These are phyloP conservation scores for Crocidura indochinensis DNA, from an alignment of 2,797 vertebrate species.

Conservation along the genomic window DNA sequence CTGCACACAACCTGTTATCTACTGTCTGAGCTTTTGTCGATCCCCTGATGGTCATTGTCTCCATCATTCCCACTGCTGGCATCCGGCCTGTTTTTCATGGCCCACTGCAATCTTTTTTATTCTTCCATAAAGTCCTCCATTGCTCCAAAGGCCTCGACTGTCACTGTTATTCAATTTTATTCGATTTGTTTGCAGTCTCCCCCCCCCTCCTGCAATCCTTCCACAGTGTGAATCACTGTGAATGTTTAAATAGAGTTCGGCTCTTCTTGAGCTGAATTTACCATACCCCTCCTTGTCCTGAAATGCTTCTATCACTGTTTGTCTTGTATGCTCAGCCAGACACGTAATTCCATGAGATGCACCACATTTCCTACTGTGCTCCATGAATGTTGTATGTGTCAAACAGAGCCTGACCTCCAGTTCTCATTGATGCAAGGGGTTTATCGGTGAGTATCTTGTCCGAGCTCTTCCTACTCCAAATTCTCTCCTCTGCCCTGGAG, in stretches of 20 bases:
- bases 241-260: background rate
- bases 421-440: too few relatives aligned
- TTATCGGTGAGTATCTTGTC: background rate
- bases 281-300: background rate
- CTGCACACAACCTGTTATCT: background rate
- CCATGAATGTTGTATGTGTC: background rate
- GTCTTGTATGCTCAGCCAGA: background rate
- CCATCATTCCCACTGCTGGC: slow-evolving; percentile 11
- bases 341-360: slow-evolving; percentile 6
- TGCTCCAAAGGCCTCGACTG: background rate
- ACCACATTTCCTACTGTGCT: background rate
- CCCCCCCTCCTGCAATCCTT: background rate
- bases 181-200: background rate
- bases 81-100: slow-evolving; percentile 15
- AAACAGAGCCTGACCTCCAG: background rate
- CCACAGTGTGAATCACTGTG: background rate
- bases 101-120: background rate
- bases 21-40: background rate
- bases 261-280: background rate
- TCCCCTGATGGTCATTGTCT: background rate
- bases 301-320: background rate
- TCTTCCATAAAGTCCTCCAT: background rate
- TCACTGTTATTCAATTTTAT: background rate
- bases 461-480: background rate
- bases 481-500: background rate